Evolutionary conservation across 2,888 invertebrate species (phyloP).

Genomic region (Idaea dimidiata): DNA sequence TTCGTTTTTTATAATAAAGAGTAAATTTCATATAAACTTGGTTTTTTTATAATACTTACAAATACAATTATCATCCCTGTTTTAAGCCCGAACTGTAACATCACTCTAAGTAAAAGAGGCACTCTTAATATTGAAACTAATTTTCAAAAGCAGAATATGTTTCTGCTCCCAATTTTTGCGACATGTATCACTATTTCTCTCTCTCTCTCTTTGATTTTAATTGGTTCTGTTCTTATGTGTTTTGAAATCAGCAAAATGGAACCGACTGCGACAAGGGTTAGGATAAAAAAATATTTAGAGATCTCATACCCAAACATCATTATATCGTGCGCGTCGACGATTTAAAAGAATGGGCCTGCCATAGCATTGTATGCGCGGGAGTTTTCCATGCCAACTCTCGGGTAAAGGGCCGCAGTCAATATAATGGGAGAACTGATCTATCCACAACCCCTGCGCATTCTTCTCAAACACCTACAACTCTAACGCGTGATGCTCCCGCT

Average conservation of each 20-base stretch:
- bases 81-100: neutral
- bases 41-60: neutral
- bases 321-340: neutral
- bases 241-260: neutral
- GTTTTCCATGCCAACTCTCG: neutral
- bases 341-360: neutral
- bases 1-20: neutral
- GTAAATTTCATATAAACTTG: neutral
- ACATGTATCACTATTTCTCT: neutral
- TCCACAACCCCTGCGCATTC: constrained; percentile 1
- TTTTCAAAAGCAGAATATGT: neutral
- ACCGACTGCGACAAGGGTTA: neutral
- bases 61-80: neutral
- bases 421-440: neutral
- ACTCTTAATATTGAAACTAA: neutral
- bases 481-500: constrained; percentile 56
- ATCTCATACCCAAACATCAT: neutral
- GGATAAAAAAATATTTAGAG: neutral
- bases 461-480: constrained; percentile 5
- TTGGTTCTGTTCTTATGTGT: neutral
- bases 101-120: neutral
- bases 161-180: neutral
- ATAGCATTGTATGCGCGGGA: neutral
- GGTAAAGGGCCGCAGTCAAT: neutral
- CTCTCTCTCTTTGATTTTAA: neutral